These are phyloP conservation scores for Astreopora myriophthalma DNA, from an alignment of 64 coral and sea anemone genomes.

Conservation along the genomic window DNA sequence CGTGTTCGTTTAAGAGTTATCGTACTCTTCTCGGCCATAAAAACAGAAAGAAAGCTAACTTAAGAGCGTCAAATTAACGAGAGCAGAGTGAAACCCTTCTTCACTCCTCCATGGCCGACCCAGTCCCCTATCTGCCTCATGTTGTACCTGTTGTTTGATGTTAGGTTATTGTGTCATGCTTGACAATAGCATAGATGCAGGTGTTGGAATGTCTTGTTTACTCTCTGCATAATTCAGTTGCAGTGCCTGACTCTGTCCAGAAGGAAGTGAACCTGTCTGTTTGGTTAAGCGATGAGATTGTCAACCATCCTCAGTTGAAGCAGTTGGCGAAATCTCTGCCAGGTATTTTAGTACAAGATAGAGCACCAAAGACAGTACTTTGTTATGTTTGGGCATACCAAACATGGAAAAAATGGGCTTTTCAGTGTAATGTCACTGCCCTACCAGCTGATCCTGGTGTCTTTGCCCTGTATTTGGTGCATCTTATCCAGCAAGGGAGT, in stretches of 20 bases:
- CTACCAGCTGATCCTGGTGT: conserved; percentile 28
- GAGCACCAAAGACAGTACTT: conserved; percentile 47
- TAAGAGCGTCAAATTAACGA: not conserved
- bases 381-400: conserved; percentile 33
- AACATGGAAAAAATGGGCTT: conserved; percentile 19
- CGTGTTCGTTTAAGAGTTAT: too few relatives aligned
- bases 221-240: not conserved
- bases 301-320: conserved; percentile 1
- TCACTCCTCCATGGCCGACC: too few relatives aligned
- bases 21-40: too few relatives aligned
- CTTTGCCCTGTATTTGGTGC: conserved; percentile 59
- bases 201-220: conserved; percentile 8
- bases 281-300: not conserved
- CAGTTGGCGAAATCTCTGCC: conserved; percentile 22
- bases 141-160: conserved; percentile 1
- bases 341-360: conserved; percentile 32
- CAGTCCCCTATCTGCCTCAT: not conserved
- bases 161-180: not conserved
- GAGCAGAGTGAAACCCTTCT: too few relatives aligned
- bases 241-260: conserved; percentile 25
- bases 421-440: conserved; percentile 7
- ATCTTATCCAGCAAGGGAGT: conserved; percentile 48
- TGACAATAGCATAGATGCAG: not conserved
- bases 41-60: too few relatives aligned
- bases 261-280: conserved; percentile 5